phyloP scores from a whole-genome alignment of 2,113 vertebrate species.

The Merops nubicus region DNA sequence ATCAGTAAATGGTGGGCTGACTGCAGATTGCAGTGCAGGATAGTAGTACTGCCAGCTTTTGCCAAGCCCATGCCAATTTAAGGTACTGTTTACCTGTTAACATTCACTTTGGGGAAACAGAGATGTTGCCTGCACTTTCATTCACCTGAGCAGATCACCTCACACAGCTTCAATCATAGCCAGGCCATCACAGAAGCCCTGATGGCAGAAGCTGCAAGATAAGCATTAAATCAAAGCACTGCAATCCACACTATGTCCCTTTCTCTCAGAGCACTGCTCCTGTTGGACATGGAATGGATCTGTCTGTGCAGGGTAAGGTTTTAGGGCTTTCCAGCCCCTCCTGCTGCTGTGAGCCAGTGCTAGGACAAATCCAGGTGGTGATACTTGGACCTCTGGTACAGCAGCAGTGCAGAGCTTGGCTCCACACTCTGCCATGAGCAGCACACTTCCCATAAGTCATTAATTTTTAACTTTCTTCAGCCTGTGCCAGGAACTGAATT shows the following conservation, averaged over 20 bases:
- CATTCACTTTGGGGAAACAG: background rate
- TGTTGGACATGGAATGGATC: background rate
- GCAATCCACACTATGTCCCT: background rate
- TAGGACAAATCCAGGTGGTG: background rate
- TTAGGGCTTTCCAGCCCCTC: background rate
- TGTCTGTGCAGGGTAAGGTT: background rate
- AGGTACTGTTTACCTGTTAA: background rate
- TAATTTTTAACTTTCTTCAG: conserved; percentile 30
- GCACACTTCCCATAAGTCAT: background rate
- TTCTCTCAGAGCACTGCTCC: background rate
- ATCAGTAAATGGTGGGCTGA: background rate
- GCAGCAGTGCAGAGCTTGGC: background rate
- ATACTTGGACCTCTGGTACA: background rate
- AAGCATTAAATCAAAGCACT: background rate
- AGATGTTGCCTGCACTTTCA: background rate
- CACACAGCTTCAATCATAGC: background rate
- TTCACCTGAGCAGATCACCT: background rate
- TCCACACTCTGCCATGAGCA: background rate
- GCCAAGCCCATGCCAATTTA: background rate
- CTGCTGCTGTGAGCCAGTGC: background rate
- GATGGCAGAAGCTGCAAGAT: background rate
- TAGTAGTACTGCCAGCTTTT: background rate
- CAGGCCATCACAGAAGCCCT: background rate
- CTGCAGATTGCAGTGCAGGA: background rate
- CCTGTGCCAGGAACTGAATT: background rate